phyloP scores from a whole-genome alignment of 2,113 vertebrate genomes.

The Plotosus lineatus region DNA sequence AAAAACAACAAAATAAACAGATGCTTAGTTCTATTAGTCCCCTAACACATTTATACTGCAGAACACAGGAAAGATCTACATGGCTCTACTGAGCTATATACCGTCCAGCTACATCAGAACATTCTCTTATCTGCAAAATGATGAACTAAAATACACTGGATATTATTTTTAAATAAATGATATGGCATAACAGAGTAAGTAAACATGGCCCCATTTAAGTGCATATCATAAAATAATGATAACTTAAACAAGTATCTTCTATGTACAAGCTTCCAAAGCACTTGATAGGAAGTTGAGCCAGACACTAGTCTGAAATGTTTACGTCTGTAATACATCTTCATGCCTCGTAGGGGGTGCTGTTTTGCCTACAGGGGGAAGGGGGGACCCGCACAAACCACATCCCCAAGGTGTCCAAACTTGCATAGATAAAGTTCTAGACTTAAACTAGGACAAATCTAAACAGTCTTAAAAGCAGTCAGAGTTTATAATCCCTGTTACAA shows the following conservation, averaged over 20 bases:
- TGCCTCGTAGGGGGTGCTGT: neutral
- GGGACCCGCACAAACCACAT: slow-evolving; percentile 26
- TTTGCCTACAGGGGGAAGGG: slow-evolving; percentile 5
- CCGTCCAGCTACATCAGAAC: slow-evolving; percentile 36
- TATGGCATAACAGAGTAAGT: slow-evolving; percentile 4
- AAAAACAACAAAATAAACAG: neutral
- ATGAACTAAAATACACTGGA: neutral
- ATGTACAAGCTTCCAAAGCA: neutral
- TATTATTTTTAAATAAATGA: slow-evolving; percentile 6
- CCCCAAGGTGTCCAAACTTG: slow-evolving; percentile 52
- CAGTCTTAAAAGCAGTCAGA: slow-evolving; percentile 55
- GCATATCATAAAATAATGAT: neutral
- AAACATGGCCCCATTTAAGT: slow-evolving; percentile 11
- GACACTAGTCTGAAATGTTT: neutral
- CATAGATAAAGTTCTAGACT: slow-evolving; percentile 46
- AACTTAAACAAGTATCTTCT: neutral
- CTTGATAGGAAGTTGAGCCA: neutral
- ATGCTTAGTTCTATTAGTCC: neutral
- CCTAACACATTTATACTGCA: neutral
- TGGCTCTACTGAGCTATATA: slow-evolving; percentile 39
- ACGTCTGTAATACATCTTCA: neutral
- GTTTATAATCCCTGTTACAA: slow-evolving; percentile 54
- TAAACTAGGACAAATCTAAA: slow-evolving; percentile 25
- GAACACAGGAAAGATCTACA: slow-evolving; percentile 2
- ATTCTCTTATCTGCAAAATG: neutral